Evolutionary conservation across 2,888 invertebrate species (phyloP).

Genomic region (Stratiomys singularior): DNA sequence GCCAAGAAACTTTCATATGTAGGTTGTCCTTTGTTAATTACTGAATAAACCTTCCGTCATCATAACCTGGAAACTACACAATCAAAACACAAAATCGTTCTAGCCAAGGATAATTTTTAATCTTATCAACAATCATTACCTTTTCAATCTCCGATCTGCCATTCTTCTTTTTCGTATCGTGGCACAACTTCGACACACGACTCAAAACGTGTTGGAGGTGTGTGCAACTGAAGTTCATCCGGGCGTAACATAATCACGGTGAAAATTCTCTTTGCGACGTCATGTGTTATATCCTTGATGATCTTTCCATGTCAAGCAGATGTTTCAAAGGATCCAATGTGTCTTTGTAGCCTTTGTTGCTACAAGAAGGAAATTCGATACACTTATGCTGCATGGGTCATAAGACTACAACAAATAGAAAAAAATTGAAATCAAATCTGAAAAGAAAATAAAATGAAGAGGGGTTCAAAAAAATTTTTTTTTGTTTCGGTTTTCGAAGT

Average conservation of each 20-base stretch:
- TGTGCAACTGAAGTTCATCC: neutral
- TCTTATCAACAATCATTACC: too few species aligned
- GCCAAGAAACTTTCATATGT: too few species aligned
- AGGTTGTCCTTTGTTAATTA: too few species aligned
- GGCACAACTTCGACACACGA: constrained; percentile 1
- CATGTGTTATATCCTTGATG: neutral
- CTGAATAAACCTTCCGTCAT: too few species aligned
- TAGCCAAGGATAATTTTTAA: too few species aligned
- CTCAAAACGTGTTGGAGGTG: neutral
- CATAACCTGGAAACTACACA: too few species aligned
- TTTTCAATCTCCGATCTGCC: too few species aligned
- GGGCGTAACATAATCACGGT: neutral
- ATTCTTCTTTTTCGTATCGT: too few species aligned
- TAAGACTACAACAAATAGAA: neutral
- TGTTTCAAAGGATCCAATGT: neutral
- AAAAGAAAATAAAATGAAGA: neutral
- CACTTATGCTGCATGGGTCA: neutral
- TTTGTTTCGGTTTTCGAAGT: too few species aligned
- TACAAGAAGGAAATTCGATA: neutral
- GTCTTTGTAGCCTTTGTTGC: neutral
- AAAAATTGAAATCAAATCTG: neutral
- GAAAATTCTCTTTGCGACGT: neutral
- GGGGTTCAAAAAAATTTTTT: neutral
- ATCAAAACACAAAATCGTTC: too few species aligned
- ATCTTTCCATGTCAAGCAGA: constrained; percentile 3